Base-by-base conservation (phyloP, 1,140 invertebrate genomes). In the Drosophila watanabei region DNA sequence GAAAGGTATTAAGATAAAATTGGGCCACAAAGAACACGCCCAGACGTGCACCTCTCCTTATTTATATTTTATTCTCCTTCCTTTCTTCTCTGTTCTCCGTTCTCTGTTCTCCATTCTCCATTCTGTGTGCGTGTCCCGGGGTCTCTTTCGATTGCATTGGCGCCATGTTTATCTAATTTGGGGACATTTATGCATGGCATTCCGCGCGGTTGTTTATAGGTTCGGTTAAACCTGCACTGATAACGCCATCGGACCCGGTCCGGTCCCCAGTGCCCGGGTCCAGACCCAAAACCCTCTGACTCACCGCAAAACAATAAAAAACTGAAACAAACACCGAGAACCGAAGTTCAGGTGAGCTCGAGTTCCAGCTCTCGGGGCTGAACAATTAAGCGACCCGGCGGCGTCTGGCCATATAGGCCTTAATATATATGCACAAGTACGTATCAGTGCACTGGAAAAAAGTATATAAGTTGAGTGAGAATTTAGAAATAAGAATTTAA, bases 81-180 rank as follows among this genome's bases (percentile, higher is more conserved):
- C 5, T n/a, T 10, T 35, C 28, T 46, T 63, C 49, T 45, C 43
- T 8, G 1, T 24, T 24, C n/a, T 20, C 10, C 43, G 43, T 32
- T 54, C 51, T 18, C 7, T 1, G 6, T 35, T 58, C n/a, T 20
- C 13, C 43, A 8, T 65, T 49, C 61, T 45, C 37, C 24, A 20
- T 18, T 69, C 33, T 58, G 58, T 82, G 76, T 79, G 76, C 65
- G 70, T 82, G 78, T 49, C 48, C 70, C 61, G 24, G 51, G 30
- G 87, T 65, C 68, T 71, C 68, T 49, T 33, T 69, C 92, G 92
- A 93, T 93, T 93, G 89, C 89, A 92, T 92, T 93, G 92, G 92
- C 92, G 92, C 92, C 92, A 93, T 92, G 88, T 92, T 93, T 93
- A 93, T 93, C 92, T 93, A 93, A 93, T 93, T 93, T 93, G 92